These are phyloP conservation scores for Pagrus major DNA, from an alignment of 2,113 vertebrate genomes.

Conservation along the genomic window DNA sequence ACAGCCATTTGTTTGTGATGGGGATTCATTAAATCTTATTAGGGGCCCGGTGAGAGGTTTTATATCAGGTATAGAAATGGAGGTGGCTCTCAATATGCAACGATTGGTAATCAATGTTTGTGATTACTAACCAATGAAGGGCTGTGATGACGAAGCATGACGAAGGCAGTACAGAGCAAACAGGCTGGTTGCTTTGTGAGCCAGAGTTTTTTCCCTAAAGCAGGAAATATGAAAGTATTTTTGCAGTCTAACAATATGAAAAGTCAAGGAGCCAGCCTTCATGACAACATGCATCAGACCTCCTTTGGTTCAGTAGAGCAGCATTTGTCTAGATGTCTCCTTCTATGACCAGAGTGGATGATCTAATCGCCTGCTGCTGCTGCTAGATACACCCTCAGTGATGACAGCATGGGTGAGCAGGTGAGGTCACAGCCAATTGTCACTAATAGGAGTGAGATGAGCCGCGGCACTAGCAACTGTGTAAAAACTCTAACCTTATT, in stretches of 20 bases:
- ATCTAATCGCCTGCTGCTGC: slow-evolving; percentile 67
- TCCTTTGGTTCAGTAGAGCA: slow-evolving; percentile 65
- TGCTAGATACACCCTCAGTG: slow-evolving; percentile 60
- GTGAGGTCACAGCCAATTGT: slow-evolving; percentile 85
- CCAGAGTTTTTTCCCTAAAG: slow-evolving; percentile 14
- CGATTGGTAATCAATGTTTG: neutral
- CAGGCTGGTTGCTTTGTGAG: slow-evolving; percentile 1
- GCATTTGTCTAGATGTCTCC: slow-evolving; percentile 75
- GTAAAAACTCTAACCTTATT: slow-evolving; percentile 80
- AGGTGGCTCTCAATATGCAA: neutral
- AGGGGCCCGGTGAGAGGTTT: no score
- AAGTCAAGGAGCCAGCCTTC: slow-evolving; percentile 63
- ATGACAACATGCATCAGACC: slow-evolving; percentile 69
- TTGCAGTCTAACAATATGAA: slow-evolving; percentile 61
- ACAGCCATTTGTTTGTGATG: no score
- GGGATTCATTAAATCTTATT: no score
- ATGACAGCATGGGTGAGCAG: slow-evolving; percentile 78
- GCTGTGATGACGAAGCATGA: neutral
- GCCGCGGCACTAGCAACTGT: slow-evolving; percentile 71
- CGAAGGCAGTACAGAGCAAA: neutral
- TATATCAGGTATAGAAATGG: neutral
- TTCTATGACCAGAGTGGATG: slow-evolving; percentile 71
- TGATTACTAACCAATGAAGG: neutral
- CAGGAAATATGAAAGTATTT: slow-evolving; percentile 52
- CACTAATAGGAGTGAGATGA: slow-evolving; percentile 79